Conservation (phyloP, 2,797 vertebrate species). For the Geotrypetes seraphini region DNA sequence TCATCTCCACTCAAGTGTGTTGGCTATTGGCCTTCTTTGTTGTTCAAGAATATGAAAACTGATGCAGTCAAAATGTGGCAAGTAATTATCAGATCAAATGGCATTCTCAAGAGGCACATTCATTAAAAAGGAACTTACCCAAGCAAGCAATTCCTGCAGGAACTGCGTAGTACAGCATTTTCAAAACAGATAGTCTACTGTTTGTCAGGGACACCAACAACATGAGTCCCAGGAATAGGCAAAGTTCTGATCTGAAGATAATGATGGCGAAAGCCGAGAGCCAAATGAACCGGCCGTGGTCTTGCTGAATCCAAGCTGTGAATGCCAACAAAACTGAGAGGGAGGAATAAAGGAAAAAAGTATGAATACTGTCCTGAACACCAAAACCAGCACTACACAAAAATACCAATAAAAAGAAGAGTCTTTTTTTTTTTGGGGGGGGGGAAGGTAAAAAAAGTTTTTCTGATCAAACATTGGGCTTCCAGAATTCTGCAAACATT, state of each 20-base stretch:
- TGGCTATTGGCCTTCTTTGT: no score
- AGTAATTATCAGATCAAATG: no score
- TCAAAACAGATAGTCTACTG: slow-evolving; percentile 55
- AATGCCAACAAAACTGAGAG: slow-evolving; percentile 72
- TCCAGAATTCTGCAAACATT: no score
- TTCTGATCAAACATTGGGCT: no score
- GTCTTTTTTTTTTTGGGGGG: neutral
- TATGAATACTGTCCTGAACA: no score
- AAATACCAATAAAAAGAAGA: neutral
- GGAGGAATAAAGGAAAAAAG: no score
- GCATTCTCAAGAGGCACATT: no score
- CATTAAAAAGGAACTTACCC: slow-evolving; percentile 60
- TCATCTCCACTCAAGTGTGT: no score
- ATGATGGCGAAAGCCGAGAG: slow-evolving; percentile 82
- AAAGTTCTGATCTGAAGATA: slow-evolving; percentile 83
- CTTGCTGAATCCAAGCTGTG: slow-evolving; percentile 79
- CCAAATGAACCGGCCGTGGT: slow-evolving; percentile 64
- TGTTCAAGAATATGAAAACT: no score
- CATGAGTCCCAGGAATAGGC: slow-evolving; percentile 79
- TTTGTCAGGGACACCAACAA: slow-evolving; percentile 64
- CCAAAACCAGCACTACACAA: no score
- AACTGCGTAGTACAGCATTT: slow-evolving; percentile 59
- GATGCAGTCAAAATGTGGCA: no score
- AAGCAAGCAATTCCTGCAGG: slow-evolving; percentile 75
- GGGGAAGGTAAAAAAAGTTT: no score